These are phyloP conservation scores for Chloroceryle amazona DNA, from an alignment of 2,797 vertebrate species.

Conservation along the genomic window DNA sequence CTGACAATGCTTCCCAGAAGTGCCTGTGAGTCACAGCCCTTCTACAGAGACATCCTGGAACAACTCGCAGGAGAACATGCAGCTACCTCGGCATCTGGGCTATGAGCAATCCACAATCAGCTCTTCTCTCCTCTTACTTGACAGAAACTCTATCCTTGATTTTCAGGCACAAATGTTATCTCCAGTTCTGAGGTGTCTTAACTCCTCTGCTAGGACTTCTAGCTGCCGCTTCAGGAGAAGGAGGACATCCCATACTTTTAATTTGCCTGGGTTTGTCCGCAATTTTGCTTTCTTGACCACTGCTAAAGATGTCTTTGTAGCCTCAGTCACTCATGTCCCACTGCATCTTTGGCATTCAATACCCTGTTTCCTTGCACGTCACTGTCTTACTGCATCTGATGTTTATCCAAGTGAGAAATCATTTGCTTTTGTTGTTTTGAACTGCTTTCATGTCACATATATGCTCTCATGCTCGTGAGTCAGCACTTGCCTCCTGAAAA, in stretches of 20 bases:
- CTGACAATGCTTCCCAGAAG: slow-evolving; percentile 3
- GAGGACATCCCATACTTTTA: background rate
- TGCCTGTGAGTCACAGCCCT: background rate
- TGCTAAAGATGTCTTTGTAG: background rate
- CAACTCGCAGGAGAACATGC: rapidly evolving
- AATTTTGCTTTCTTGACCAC: background rate
- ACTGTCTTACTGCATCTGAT: background rate
- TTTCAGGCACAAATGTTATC: background rate
- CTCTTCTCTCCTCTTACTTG: background rate
- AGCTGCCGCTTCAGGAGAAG: background rate
- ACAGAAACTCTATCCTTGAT: background rate
- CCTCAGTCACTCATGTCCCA: background rate
- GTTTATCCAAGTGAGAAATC: slow-evolving; percentile 1
- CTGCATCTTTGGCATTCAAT: background rate
- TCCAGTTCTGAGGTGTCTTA: background rate
- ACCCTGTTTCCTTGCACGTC: background rate
- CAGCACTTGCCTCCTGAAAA: slow-evolving; percentile 13
- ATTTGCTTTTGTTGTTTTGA: slow-evolving; percentile 23
- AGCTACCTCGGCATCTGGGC: rapidly evolving
- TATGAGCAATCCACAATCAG: rapidly evolving
- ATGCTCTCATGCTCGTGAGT: slow-evolving; percentile 13
- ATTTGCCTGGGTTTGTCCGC: background rate
- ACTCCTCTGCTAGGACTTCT: background rate
- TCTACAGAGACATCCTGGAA: background rate
- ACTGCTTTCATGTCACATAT: slow-evolving; percentile 44